A percentile compares a stretch with the other conserved stretches of the same genome.
These are phyloP conservation scores for Rana temporaria DNA, from an alignment of 2,113 vertebrate species.

Conservation along the genomic window DNA sequence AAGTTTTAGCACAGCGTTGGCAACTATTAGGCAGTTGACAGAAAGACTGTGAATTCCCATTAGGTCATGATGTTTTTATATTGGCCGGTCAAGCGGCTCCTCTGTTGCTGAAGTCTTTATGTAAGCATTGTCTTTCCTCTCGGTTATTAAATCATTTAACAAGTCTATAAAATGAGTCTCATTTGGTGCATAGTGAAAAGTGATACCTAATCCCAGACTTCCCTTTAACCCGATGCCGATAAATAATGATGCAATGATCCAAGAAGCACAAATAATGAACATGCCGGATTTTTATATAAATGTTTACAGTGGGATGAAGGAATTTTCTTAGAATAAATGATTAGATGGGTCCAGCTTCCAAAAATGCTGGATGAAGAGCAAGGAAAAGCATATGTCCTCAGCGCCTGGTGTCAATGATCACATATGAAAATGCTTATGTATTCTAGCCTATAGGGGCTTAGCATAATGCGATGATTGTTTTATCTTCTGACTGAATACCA, in stretches of 20 bases:
- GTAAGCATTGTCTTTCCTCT: neutral
- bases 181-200: constrained; percentile 21
- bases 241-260: constrained; percentile 29
- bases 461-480: neutral
- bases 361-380: neutral
- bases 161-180: constrained; percentile 36
- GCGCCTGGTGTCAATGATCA: neutral
- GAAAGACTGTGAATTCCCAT: too few relatives aligned
- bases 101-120: constrained; percentile 1
- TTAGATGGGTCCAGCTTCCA: constrained; percentile 2
- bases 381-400: constrained; percentile 17
- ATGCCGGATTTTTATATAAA: constrained; percentile 16
- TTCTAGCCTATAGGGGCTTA: neutral
- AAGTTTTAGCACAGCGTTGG: too few relatives aligned
- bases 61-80: too few relatives aligned
- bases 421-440: constrained; percentile 27
- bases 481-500: neutral
- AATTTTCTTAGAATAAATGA: constrained; percentile 44
- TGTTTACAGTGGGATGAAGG: constrained; percentile 34
- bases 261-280: neutral
- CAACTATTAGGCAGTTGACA: too few relatives aligned
- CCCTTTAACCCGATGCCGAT: neutral
- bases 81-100: neutral
- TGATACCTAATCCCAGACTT: constrained; percentile 7
- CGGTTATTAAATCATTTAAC: constrained; percentile 19